Evolutionary conservation across 2,888 invertebrate genomes (phyloP), one percentile per base, ranked within the genome.

Genomic region (Andrena fulva): DNA sequence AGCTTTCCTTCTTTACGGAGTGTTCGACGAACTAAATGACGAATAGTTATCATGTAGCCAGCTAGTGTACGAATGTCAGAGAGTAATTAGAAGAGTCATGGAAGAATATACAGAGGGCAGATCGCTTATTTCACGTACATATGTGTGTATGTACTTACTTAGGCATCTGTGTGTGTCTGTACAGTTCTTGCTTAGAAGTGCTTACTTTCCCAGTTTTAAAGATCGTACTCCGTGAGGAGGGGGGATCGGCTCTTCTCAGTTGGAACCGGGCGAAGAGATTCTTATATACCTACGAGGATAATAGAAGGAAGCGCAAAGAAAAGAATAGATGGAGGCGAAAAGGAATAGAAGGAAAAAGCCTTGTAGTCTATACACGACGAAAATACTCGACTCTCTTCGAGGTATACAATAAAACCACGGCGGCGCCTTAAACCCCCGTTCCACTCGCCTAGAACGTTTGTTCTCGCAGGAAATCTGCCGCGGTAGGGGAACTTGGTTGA

Each of bases 81-180:
- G 35, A 74, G 76, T 86, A 87, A 88, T 88, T 82, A 86, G 81
- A 84, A 84, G 86, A 87, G 82, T 88, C 82, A 64, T 50, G 54
- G n/a, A 31, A 68, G 56, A 66, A 31, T 20, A n/a, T 24, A 10
- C 27, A 20, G 48, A 62, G 27, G 8, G n/a, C 29, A 60, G 78
- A 81, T 80, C 77, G 85, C 42, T 66, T 52, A 64, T 72, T 68
- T 73, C 77, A 52, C 3, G 5, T 31, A 7, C 33, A 7, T 33
- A 33, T 33, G 33, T 33, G 7, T 31, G 6, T 31, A 31, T 33
- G 33, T 33, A 33, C 33, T 2, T 33, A 33, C 33, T 33, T 33
- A 33, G 33, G 33, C 7, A 33, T 7, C 7, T 0, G 10, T 2
- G 8, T 35, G 35, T 2, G 10, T 35, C 8, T 35, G 10, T 10